Evolutionary conservation across 2,113 vertebrate genomes (phyloP).

Genomic region (Cranoglanis bouderius): DNA sequence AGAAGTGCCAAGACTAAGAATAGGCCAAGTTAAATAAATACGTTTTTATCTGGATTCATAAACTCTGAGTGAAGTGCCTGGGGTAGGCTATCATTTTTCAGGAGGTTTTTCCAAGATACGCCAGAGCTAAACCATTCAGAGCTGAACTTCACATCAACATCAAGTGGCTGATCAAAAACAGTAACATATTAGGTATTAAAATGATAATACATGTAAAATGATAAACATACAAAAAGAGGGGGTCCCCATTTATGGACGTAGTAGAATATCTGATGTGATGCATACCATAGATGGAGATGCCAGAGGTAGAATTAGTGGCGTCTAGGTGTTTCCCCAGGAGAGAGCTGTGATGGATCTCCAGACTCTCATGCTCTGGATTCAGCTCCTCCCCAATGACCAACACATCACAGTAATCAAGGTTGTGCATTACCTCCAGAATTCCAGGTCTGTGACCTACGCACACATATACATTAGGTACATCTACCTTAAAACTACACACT

Average conservation of each 20-base stretch:
- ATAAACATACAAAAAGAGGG: not conserved
- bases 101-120: not conserved
- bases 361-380: slow-evolving; percentile 81
- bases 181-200: not conserved
- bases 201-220: not conserved
- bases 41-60: not conserved
- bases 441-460: slow-evolving; percentile 73
- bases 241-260: not conserved
- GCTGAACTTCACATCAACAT: too few relatives aligned
- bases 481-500: not conserved
- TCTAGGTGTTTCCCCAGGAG: slow-evolving; percentile 89
- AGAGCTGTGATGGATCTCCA: slow-evolving; percentile 79
- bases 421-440: slow-evolving; percentile 87
- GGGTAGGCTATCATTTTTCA: not conserved
- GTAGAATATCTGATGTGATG: not conserved
- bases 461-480: not conserved
- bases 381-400: slow-evolving; percentile 89
- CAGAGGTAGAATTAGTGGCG: slow-evolving; percentile 92
- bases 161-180: not conserved
- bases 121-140: not conserved
- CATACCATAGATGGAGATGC: slow-evolving; percentile 94
- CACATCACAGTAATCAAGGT: slow-evolving; percentile 95
- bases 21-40: not conserved
- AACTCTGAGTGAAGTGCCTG: not conserved
- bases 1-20: not conserved